Base-by-base conservation (phyloP, 53 echinoderm and acorn worm species). In the Luidia sarsii region DNA sequence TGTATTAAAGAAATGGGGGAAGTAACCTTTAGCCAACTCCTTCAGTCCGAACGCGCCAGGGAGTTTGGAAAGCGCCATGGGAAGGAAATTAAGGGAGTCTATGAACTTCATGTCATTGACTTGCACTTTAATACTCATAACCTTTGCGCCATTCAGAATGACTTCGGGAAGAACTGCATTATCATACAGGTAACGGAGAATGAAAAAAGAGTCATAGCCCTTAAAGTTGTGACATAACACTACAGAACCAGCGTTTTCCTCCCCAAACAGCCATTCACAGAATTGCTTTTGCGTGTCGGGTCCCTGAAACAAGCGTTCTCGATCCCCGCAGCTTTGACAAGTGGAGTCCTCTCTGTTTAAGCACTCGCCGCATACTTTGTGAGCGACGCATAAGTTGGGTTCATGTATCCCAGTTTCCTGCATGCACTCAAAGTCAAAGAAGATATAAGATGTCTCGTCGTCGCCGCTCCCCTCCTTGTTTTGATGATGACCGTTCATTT, bases 181-280 rank as follows among this genome's bases (percentile, higher is more conserved):
- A 14, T 63, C 49, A 63, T 50, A 54, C 31, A 80, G 39, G 5
- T 56, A 35, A 33, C 57, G 1, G 3, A 75, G 41, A 31, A 80
- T 75, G 38, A 75, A 75, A 3, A 52, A 57, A 0, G 64, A 64
- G 36, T 80, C 80, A 29, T 80, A 80, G 1, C 80, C 75, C 29
- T 75, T 73, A 21, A 67, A 65, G 41, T 84, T 89, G 64, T 89
- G 89, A 61, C 83, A 79, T 1, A 89, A 38, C 34, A 75, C 77
- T 23, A 70, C 60, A 13, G 48, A 63, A 3, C 68, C 68, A 25
- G 38, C 49, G 14, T 68, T 55, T 1, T 48, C 70, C 1, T 10
- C 37, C 3, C 68, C 64, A 13, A 85, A 51, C 29, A 85, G 55
- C 85, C 85, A 85, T 39, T 85, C 55, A 38, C 85, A 52, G 39